Evolutionary conservation across 2,888 invertebrate genomes (phyloP), one percentile per base, ranked within the genome.

Genomic region (Apeira syringaria): DNA sequence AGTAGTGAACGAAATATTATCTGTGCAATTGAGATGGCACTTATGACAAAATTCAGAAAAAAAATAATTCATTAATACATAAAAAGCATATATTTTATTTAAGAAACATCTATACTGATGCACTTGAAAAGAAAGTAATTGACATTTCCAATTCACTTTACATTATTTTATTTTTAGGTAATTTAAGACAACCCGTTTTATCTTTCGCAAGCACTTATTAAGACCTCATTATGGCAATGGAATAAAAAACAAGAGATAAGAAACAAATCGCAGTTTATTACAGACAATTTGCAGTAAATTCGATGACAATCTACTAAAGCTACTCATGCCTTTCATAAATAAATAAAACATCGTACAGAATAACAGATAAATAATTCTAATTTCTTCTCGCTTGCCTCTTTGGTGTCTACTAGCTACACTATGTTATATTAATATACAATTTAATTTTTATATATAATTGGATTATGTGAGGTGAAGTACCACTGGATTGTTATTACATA

Each of bases 351-450:
- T 83, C 76, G 79, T 74, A 82, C 74, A 77, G 69, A 62, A 74
- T 80, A 89, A 88, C 88, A 88, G 78, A 80, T 83, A 86, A 80
- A 86, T 84, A 85, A 64, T 65, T 80, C 69, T 77, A 80, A 73
- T 71, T 73, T 65, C 56, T 68, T 58, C 64, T 74, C 66, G 71
- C 73, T 76, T 72, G 79, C 88, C 82, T 89, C 89, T 89, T 89
- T 89, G 89, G 89, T 88, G 72, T 88, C 82, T 87, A 88, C 88
- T 88, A 89, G 88, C 89, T 89, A 72, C 49, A 65, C 58, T 68
- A 55, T 50, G 56, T 61, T 61, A 62, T 41, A 49, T 41, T 44
- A 60, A 64, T 64, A 50, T 71, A 71, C 63, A 69, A 50, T 47
- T 53, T 59, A 4, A n/a, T 15, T 15, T 15, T 15, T 20, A 47